Evolutionary conservation across 2,797 vertebrate species (phyloP).

Genomic region (Aplochiton taeniatus): DNA sequence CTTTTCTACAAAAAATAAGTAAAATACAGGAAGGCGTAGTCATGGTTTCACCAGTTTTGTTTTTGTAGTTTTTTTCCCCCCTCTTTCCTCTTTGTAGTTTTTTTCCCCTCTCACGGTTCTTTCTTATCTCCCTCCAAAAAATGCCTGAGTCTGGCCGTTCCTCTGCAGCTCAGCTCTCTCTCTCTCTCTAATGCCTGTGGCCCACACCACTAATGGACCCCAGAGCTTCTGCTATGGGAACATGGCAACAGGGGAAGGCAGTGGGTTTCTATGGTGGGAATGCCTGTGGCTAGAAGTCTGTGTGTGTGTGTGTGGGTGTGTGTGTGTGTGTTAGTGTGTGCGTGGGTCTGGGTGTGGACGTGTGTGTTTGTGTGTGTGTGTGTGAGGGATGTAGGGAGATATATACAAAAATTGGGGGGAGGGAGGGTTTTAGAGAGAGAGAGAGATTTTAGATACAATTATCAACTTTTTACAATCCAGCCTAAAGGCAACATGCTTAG

Average conservation of each 20-base stretch:
- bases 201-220: conserved; percentile 62
- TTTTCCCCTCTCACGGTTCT: conserved; percentile 68
- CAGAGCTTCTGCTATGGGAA: conserved; percentile 64
- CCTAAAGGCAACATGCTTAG: too few relatives aligned
- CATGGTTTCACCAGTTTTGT: conserved; percentile 46
- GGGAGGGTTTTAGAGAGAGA: too few relatives aligned
- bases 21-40: not conserved
- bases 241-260: conserved; percentile 57
- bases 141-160: conserved; percentile 70
- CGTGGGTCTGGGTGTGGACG: conserved; percentile 1
- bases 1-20: conserved; percentile 52
- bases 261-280: conserved; percentile 64
- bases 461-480: too few relatives aligned
- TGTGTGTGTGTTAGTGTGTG: conserved; percentile 10
- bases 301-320: conserved; percentile 23
- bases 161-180: conserved; percentile 62
- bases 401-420: too few relatives aligned
- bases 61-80: conserved; percentile 61
- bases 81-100: conserved; percentile 73
- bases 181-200: conserved; percentile 46
- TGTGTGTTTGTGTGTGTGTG: conserved; percentile 16
- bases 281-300: conserved; percentile 58
- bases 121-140: conserved; percentile 80
- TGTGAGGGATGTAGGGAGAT: not conserved
- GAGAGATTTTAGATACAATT: too few relatives aligned